These are phyloP conservation scores for Nomada goodeniana DNA, from an alignment of 2,888 invertebrate genomes.

Conservation along the genomic window DNA sequence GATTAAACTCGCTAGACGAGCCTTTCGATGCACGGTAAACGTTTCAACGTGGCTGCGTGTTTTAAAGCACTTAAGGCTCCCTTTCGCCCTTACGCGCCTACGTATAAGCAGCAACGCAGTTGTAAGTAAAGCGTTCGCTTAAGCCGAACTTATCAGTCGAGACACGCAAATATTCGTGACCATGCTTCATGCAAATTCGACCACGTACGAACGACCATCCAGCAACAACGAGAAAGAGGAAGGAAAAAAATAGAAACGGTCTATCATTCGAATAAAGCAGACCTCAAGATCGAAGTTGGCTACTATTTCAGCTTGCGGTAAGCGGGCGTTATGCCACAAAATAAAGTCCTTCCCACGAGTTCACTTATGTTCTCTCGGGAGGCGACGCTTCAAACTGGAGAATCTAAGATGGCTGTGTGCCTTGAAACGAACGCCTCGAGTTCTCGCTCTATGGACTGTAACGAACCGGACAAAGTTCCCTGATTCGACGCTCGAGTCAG, in stretches of 20 bases:
- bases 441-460: constrained; percentile 37
- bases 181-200: constrained; percentile 73
- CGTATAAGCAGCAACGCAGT: constrained; percentile 51
- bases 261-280: constrained; percentile 55
- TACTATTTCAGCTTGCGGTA: constrained; percentile 49
- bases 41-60: constrained; percentile 1
- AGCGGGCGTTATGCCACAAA: constrained; percentile 70
- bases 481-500: constrained; percentile 29
- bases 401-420: constrained; percentile 13
- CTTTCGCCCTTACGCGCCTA: background rate
- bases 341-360: constrained; percentile 69
- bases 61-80: constrained; percentile 10
- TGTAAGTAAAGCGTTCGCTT: constrained; percentile 65
- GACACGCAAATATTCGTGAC: constrained; percentile 74
- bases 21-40: too few species aligned
- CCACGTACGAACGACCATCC: constrained; percentile 39
- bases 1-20: too few species aligned
- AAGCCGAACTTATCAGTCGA: constrained; percentile 74
- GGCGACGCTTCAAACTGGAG: constrained; percentile 1
- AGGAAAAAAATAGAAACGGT: constrained; percentile 43
- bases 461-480: constrained; percentile 53
- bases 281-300: constrained; percentile 57
- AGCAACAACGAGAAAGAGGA: constrained; percentile 24
- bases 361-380: background rate
- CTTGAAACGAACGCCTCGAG: constrained; percentile 26